Evolutionary conservation across 1,140 invertebrate species (phyloP).

Genomic region (Philopotamus ludificatus): DNA sequence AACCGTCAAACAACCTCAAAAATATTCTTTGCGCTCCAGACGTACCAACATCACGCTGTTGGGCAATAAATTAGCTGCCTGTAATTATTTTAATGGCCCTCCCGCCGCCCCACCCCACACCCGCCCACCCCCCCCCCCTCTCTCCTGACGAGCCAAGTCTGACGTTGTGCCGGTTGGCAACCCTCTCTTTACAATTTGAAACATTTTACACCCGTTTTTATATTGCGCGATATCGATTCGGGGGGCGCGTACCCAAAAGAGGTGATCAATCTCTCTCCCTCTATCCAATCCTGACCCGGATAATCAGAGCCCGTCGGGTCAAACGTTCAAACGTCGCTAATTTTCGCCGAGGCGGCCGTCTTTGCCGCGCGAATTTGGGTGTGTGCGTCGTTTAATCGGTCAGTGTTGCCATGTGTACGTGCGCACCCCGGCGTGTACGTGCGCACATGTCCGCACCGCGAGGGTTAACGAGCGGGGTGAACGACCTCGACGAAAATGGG

Average conservation of each 20-base stretch:
- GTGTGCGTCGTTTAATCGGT: background rate
- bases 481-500: conserved; percentile 9
- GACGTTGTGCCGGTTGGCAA: background rate
- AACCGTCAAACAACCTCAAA: background rate
- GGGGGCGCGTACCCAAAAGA: too few species aligned
- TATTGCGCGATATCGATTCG: too few species aligned
- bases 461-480: conserved; percentile 19
- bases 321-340: too few species aligned
- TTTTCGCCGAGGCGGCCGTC: too few species aligned
- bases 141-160: conserved; percentile 16
- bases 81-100: conserved; percentile 28
- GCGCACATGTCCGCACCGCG: background rate
- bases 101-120: too few species aligned
- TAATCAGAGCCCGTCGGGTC: too few species aligned
- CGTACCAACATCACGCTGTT: background rate
- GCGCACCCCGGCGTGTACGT: background rate
- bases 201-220: too few species aligned
- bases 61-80: conserved; percentile 25
- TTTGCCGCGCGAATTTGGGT: background rate
- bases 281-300: too few species aligned
- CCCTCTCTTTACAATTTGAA: too few species aligned
- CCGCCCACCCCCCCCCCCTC: too few species aligned
- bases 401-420: background rate
- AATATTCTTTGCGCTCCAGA: background rate
- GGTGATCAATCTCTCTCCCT: too few species aligned